Evolutionary conservation across 2,888 invertebrate genomes (phyloP), one percentile per base, ranked within the genome.

Genomic region (Scaptomyza polygonia): DNA sequence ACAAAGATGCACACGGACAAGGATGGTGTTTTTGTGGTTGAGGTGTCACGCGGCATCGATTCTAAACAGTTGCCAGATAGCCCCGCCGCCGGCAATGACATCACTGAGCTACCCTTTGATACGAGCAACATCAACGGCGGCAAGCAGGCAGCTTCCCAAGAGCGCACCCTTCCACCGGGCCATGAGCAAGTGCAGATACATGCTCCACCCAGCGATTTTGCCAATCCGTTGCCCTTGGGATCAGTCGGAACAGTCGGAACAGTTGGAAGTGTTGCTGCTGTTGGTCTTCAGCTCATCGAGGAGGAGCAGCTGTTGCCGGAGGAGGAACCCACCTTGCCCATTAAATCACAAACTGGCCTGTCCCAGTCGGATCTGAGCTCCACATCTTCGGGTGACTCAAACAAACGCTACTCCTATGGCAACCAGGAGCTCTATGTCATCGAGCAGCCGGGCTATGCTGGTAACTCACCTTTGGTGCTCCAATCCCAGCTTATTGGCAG

Each of bases 351-450:
- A 85, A 96, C 96, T 0, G 97, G 97, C 0, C 93, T 97, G 2
- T 96, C 96, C 5, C 96, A 96, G 87, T 97, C 97, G 5, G 96
- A 96, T 88, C 93, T 96, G 0, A 96, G 96, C 86, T 93, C 96
- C 87, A 88, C 86, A 2, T 94, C 95, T 14, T 96, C 96, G 29
- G 93, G 93, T 47, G 94, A 94, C 12, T 94, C 95, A 58, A 95
- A 95, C 89, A 95, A 94, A 12, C 95, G 95, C 67, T 95, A 97
- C 90, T 94, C 95, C 45, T 97, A 97, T 89, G 95, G 96, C 57
- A 96, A 95, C 89, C 97, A 97, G 91, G 93, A 94, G 78, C 94
- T 95, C 27, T 96, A 96, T 88, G 95, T 95, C 58, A 93, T 94
- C 77, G 96, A 96, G 39, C 94, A 94, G 62, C 95, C 95, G 65